phyloP scores from a whole-genome alignment of 2,797 vertebrate genomes.

The Micromesistius poutassou region DNA sequence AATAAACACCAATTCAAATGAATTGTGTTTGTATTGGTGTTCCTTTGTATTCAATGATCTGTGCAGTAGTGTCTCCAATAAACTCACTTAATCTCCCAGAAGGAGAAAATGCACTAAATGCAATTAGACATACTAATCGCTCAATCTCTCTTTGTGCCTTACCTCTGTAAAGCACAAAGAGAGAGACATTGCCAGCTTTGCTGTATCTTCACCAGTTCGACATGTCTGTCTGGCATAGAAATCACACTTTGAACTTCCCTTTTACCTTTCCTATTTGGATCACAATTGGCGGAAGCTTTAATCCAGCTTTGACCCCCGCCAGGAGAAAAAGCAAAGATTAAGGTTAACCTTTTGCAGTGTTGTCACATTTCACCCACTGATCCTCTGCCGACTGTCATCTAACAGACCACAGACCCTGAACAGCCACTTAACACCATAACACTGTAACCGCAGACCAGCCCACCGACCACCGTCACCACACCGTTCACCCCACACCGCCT shows the following conservation, averaged over 20 bases:
- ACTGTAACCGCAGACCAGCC: not conserved
- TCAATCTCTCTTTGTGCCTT: not conserved
- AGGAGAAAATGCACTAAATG: slow-evolving; percentile 4
- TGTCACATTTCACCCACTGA: not conserved
- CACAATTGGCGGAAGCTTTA: not conserved
- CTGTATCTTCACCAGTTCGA: not conserved
- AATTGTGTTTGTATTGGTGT: not conserved
- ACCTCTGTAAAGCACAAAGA: not conserved
- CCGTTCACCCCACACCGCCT: slow-evolving; percentile 9
- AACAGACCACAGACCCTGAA: not conserved
- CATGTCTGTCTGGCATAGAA: not conserved
- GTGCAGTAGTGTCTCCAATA: not conserved
- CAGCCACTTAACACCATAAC: not conserved
- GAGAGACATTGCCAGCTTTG: not conserved
- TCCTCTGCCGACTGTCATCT: not conserved
- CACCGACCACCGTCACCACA: not conserved
- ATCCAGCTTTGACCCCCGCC: not conserved
- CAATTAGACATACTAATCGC: not conserved
- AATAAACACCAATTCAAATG: not conserved
- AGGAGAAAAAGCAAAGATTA: not conserved
- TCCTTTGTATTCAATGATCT: slow-evolving; percentile 2
- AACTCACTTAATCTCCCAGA: not conserved
- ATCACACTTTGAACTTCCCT: not conserved
- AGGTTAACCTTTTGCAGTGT: not conserved
- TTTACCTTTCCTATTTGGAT: not conserved